Evolutionary conservation across 2,888 invertebrate species (phyloP).

Genomic region (Unio pictorum): DNA sequence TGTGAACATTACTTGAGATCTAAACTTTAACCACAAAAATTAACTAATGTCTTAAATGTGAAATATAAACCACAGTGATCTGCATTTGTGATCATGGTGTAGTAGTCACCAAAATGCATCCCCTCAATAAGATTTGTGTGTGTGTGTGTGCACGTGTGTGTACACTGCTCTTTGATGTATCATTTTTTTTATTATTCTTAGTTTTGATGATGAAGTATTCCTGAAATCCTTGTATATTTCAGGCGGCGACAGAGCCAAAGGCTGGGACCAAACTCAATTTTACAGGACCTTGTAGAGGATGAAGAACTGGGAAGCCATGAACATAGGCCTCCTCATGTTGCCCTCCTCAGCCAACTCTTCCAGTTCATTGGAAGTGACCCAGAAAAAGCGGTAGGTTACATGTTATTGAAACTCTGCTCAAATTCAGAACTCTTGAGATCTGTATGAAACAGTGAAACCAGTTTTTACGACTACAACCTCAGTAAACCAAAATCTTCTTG

Average conservation of each 20-base stretch:
- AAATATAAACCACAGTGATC: no score
- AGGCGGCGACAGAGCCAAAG: constrained; percentile 57
- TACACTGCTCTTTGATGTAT: no score
- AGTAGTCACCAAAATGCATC: no score
- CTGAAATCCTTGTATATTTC: constrained; percentile 4
- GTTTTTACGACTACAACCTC: not conserved
- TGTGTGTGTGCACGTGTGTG: no score
- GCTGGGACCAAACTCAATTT: constrained; percentile 51
- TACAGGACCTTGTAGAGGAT: constrained; percentile 62
- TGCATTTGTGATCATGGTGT: no score
- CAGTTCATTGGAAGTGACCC: constrained; percentile 69
- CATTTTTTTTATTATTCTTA: no score
- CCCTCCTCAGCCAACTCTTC: constrained; percentile 69
- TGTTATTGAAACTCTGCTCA: not conserved
- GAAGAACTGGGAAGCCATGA: constrained; percentile 42
- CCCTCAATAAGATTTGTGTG: no score
- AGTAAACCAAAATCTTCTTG: no score
- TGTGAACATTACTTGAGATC: no score
- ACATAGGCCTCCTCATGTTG: constrained; percentile 58
- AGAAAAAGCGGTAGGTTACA: constrained; percentile 64
- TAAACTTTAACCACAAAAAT: no score
- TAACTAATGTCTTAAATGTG: no score
- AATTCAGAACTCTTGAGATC: not conserved
- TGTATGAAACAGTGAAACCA: not conserved
- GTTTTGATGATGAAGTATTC: no score